Evolutionary conservation across 2,113 vertebrate species (phyloP), one percentile per base, ranked within the genome.

Genomic region (Callipepla californica): DNA sequence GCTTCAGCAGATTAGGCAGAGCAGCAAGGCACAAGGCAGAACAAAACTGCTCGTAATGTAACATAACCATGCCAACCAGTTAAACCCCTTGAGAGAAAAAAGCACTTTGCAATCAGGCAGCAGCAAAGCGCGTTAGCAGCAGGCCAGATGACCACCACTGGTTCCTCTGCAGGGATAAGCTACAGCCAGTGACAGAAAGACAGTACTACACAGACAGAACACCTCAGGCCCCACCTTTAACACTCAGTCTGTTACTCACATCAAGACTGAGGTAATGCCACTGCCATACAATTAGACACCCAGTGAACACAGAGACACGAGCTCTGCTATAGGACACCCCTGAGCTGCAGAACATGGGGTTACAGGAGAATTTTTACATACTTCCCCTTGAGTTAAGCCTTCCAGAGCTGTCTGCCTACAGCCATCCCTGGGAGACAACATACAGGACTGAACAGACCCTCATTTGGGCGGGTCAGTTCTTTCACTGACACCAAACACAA

Each of bases 1-100:
- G 68, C 53, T 80, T 90, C 38, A 74, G 55, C n/a, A 92, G 80
- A 66, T 78, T n/a, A 94, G 65, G 74, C 65, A 86, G 88, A 82
- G 57, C n/a, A 70, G 34, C 47, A 51, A 51, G 34, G n/a, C 67
- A 72, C 22, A 62, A 57, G 21, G 55, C 28, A 90, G 90, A 87
- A 80, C 50, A 88, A 45, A 93, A 80, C 57, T 38, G 57, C 51
- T 59, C 69, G 6, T 11, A 68, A 63, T 12, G 38, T 59, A 66
- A 67, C 12, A 21, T 21, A 62, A 73, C 50, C 57, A 44, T 1
- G 16, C 55, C 73, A 69, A 80, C 77, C 69, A 28, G 68, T 84
- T 51, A 40, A 84, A 53, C 36, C 42, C 48, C 68, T 30, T 26
- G 34, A 38, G 34, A 83, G 77, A 40, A 45, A 61, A 87, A 92